phyloP scores from a whole-genome alignment of 2,113 vertebrate species.

The Anarrhichthys ocellatus region DNA sequence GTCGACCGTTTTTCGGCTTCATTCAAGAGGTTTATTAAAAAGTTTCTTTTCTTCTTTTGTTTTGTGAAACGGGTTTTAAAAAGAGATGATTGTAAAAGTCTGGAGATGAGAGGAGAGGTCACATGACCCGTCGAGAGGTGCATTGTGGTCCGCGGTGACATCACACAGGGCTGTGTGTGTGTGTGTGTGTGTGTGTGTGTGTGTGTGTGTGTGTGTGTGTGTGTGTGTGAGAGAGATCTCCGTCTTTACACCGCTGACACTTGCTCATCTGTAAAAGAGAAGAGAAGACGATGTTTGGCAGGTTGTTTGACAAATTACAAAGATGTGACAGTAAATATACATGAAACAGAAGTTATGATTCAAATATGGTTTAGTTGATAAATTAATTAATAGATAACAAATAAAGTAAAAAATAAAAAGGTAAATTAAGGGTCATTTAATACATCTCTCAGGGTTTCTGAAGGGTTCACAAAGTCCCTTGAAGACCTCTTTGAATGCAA shows the following conservation, averaged over 20 bases:
- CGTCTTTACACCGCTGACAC: constrained; percentile 89
- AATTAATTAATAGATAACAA: too few species aligned
- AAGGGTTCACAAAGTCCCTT: background rate
- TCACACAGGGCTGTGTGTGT: constrained; percentile 12
- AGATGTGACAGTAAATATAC: too few species aligned
- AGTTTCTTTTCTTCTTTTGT: constrained; percentile 23
- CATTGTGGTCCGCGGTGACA: constrained; percentile 35
- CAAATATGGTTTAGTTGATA: too few species aligned
- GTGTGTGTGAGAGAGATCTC: constrained; percentile 48
- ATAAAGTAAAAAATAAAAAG: too few species aligned
- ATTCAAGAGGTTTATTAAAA: constrained; percentile 41
- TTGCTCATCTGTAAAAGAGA: constrained; percentile 91
- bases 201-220: background rate
- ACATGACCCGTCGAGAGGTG: constrained; percentile 35
- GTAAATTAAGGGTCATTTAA: background rate
- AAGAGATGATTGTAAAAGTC: constrained; percentile 53
- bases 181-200: constrained; percentile 4
- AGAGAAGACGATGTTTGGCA: background rate
- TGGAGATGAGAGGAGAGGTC: constrained; percentile 7
- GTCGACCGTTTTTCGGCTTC: constrained; percentile 1
- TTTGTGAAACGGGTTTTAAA: constrained; percentile 40
- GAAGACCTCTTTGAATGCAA: background rate
- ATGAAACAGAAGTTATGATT: too few species aligned
- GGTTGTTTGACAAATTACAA: too few species aligned
- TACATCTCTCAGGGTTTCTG: background rate